Conservation (phyloP, 2,797 vertebrate species). For the Artibeus lituratus region DNA sequence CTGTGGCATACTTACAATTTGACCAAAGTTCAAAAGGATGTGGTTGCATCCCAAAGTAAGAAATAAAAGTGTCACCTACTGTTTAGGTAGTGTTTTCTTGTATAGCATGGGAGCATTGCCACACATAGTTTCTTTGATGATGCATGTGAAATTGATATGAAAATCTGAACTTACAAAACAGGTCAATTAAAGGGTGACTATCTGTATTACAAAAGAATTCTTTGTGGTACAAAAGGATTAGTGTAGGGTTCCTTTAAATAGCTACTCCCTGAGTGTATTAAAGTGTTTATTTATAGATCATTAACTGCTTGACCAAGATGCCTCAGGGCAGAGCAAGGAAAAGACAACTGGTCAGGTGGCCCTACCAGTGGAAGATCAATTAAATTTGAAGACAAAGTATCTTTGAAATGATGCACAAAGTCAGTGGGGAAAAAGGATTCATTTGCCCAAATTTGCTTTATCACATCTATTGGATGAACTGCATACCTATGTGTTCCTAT, state of each 20-base stretch:
- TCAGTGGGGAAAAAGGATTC: neutral
- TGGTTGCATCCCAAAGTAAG: neutral
- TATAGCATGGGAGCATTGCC: neutral
- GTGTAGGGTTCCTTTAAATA: slow-evolving; percentile 45
- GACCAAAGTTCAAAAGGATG: neutral
- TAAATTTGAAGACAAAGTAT: slow-evolving; percentile 16
- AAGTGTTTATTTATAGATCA: slow-evolving; percentile 66
- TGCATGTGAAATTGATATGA: neutral
- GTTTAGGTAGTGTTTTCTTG: neutral
- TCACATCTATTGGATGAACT: neutral
- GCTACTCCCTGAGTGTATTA: neutral
- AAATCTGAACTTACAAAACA: slow-evolving; percentile 58
- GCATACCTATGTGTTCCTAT: slow-evolving; percentile 29
- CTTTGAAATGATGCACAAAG: slow-evolving; percentile 5
- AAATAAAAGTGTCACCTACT: neutral
- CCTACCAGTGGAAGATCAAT: slow-evolving; percentile 44
- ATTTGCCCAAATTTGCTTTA: slow-evolving; percentile 6
- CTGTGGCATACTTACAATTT: neutral
- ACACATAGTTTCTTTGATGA: neutral
- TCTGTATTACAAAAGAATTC: slow-evolving; percentile 58
- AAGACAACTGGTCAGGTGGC: slow-evolving; percentile 41
- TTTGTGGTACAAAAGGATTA: slow-evolving; percentile 40
- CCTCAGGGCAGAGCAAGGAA: slow-evolving; percentile 30
- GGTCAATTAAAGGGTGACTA: slow-evolving; percentile 21
- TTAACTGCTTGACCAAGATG: slow-evolving; percentile 60